Base-by-base conservation (phyloP, 1,140 invertebrate genomes). In the Papilio glaucus region DNA sequence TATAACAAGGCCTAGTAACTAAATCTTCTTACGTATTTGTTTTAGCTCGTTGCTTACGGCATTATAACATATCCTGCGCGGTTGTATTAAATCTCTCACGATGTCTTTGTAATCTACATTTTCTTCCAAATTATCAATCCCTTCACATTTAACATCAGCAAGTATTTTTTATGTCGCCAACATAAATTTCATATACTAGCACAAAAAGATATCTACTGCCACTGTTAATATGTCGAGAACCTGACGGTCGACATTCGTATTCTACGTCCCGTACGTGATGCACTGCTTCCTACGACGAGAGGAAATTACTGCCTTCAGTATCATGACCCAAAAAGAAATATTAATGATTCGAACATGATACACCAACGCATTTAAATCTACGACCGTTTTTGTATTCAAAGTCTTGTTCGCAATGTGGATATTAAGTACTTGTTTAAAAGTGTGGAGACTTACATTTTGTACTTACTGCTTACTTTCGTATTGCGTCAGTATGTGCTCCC, bases 241-340 rank as follows among this genome's bases (percentile, higher is more conserved):
- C 18, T 53, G 6, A 13, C 10, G 21, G 1, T 9, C 18, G 9
- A 9, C 8, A 21, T 49, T 57, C 21, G 21, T 7, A 24, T 4
- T 57, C 21, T 10, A 12, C 3, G 49, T 57, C 21, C 49, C 21
- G 9, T 24, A 57, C 21, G 18, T 53, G 49, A 53, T 53, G 21
- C 49, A 53, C 21, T 21, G 49, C 49, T 53, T 53, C 45, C 45
- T 53, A 24, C 7, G 9, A 21, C 21, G 39, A 41, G 39, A 53
- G 21, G 49, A 57, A 57, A 57, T 57, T 57, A 57, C 49, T 57
- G 29, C 29, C 29, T 33, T 12, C 21, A 57, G 21, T 13, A 57
- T 49, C 45, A 18, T 12, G 49, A 57, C 49, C 49, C 21, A 24
- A 26, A 57, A 13, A 57, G 49, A 26, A 57, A 57, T 57, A 13